Evolutionary conservation across 92 coral and sea anemone genomes (phyloP), one percentile per base, ranked within the genome.

Genomic region (Siderastrea siderea): DNA sequence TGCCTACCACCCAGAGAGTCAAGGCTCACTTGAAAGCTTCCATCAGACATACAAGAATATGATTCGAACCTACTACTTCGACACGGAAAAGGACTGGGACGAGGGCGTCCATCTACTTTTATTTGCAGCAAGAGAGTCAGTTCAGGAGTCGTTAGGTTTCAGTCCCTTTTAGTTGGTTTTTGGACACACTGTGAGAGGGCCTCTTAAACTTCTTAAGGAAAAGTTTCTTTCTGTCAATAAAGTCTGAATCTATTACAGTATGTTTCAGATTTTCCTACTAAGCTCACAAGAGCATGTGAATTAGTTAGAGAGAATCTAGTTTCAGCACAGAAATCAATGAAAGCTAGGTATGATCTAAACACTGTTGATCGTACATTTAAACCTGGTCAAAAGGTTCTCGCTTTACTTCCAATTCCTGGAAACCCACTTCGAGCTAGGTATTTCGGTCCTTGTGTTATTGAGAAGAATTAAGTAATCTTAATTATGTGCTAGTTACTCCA

Each of bases 61-160:
- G n/a, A n/a, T n/a, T n/a, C n/a, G n/a, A n/a, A n/a, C n/a, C n/a
- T n/a, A n/a, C n/a, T n/a, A n/a, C n/a, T n/a, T n/a, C n/a, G n/a
- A n/a, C n/a, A n/a, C n/a, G n/a, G n/a, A n/a, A n/a, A n/a, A n/a
- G n/a, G n/a, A n/a, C n/a, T n/a, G n/a, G n/a, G n/a, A n/a, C n/a
- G n/a, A n/a, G n/a, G n/a, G n/a, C n/a, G n/a, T 64, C 69, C 69
- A 64, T 64, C 43, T 64, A 17, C 69, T 64, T 14, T 17, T 64
- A 16, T 64, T 64, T 64, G 69, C 69, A 3, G 87, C 84, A 19
- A 46, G 89, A 68, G 91, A 92, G 66, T 88, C 83, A 3, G 60
- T 64, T 14, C 69, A 64, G 69, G 93, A 93, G 74, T 93, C 93
- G 11, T 47, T 87, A 12, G 95, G 95, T 12, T 93, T 93, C 71